Conservation (phyloP, 2,797 vertebrate species). For the Smutsia gigantea region DNA sequence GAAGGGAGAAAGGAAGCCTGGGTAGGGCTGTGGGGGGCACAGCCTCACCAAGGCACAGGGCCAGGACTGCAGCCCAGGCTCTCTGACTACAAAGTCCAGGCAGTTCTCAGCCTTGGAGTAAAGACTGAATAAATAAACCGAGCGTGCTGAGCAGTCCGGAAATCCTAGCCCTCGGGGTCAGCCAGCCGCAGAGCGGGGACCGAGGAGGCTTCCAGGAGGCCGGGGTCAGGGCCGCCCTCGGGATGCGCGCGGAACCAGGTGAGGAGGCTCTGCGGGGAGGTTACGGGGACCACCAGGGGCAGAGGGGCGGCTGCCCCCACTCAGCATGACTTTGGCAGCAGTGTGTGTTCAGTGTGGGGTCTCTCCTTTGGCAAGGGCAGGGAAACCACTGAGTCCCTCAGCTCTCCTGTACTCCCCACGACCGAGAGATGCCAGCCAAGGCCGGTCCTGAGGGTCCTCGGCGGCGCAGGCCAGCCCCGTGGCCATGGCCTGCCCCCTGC, state of each 20-base stretch:
- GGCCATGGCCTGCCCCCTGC: no score
- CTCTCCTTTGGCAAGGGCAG: background rate
- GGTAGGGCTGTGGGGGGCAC: no score
- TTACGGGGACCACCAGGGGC: background rate
- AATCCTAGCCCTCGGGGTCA: fast-evolving
- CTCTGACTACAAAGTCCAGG: background rate
- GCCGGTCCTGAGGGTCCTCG: no score
- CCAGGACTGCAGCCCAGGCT: no score
- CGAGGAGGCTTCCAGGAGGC: no score
- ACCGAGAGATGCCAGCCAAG: no score
- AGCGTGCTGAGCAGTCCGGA: background rate
- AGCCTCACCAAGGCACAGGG: background rate
- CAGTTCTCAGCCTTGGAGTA: background rate
- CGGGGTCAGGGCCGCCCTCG: no score
- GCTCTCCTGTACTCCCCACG: no score
- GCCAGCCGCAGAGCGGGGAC: background rate
- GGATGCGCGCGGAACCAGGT: no score
- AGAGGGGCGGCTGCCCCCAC: fast-evolving
- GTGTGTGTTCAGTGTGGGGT: fast-evolving
- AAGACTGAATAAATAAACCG: background rate
- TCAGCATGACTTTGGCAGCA: background rate
- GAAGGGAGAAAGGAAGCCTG: fast-evolving
- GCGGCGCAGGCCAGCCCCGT: no score
- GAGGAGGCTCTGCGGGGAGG: background rate
- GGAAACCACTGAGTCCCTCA: no score